A percentile compares a stretch with the other conserved stretches of the same genome.
phyloP scores from a whole-genome alignment of 2,888 invertebrate genomes.

The Cyaniris semiargus region DNA sequence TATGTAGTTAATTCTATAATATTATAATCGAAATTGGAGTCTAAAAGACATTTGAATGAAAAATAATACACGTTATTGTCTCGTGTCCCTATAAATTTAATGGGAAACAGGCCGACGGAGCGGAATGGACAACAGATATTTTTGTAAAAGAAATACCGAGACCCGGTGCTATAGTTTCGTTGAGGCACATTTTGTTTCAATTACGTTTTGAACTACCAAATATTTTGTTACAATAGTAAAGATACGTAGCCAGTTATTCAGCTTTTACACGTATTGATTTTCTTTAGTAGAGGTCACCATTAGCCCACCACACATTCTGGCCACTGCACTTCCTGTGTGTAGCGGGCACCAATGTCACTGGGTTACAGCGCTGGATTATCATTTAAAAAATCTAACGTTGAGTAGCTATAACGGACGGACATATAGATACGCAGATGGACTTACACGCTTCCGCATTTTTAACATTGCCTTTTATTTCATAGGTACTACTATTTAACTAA shows the following conservation, averaged over 20 bases:
- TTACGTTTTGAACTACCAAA: neutral
- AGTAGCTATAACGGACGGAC: too few species aligned
- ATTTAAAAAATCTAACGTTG: too few species aligned
- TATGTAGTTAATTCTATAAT: neutral
- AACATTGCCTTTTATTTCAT: neutral
- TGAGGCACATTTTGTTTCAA: neutral
- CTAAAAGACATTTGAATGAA: neutral
- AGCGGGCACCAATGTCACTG: too few species aligned
- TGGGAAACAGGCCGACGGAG: slow-evolving; percentile 24
- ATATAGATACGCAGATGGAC: too few species aligned
- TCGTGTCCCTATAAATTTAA: slow-evolving; percentile 29
- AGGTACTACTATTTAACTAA: neutral
- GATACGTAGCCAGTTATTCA: neutral
- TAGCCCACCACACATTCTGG: too few species aligned
- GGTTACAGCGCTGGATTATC: too few species aligned
- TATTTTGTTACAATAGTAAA: neutral
- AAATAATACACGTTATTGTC: slow-evolving; percentile 8
- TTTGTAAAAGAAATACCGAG: slow-evolving; percentile 27
- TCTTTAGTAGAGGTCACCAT: too few species aligned
- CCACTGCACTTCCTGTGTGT: too few species aligned
- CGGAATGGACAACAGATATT: slow-evolving; percentile 32
- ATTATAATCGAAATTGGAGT: neutral
- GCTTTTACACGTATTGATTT: neutral
- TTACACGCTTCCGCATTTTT: neutral
- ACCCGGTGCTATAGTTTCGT: slow-evolving; percentile 15